These are phyloP conservation scores for Nannospalax galili DNA, from an alignment of 2,113 vertebrate genomes.

Conservation along the genomic window DNA sequence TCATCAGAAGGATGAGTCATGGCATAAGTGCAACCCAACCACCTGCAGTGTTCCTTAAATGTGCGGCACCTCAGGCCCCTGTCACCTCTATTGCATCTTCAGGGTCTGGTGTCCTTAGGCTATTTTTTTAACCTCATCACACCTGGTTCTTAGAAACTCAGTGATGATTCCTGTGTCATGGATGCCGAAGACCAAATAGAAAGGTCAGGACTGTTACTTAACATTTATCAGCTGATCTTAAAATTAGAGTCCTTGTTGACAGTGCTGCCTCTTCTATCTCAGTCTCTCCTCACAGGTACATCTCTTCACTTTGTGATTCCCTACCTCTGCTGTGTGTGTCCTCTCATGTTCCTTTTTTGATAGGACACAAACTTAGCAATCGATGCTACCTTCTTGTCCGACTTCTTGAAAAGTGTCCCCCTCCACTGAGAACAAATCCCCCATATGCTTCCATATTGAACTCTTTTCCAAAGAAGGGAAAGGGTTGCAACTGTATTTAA, in stretches of 20 bases:
- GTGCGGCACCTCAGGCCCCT: too few relatives aligned
- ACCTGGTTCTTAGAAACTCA: background rate
- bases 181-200: background rate
- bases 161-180: too few relatives aligned
- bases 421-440: background rate
- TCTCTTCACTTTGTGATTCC: background rate
- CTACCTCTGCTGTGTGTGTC: background rate
- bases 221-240: background rate
- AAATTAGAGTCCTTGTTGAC: background rate
- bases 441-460: background rate
- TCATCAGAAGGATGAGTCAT: background rate
- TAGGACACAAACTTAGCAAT: background rate
- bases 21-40: too few relatives aligned
- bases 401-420: background rate
- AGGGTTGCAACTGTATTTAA: background rate
- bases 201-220: background rate
- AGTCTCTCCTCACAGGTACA: fast-evolving
- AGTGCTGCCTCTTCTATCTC: background rate
- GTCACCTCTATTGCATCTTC: background rate
- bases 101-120: background rate
- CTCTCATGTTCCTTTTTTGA: background rate
- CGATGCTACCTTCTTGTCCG: background rate
- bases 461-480: background rate
- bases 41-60: background rate
- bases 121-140: background rate